These are phyloP conservation scores for Apteryx owenii DNA, from an alignment of 2,113 vertebrate genomes.

Conservation along the genomic window DNA sequence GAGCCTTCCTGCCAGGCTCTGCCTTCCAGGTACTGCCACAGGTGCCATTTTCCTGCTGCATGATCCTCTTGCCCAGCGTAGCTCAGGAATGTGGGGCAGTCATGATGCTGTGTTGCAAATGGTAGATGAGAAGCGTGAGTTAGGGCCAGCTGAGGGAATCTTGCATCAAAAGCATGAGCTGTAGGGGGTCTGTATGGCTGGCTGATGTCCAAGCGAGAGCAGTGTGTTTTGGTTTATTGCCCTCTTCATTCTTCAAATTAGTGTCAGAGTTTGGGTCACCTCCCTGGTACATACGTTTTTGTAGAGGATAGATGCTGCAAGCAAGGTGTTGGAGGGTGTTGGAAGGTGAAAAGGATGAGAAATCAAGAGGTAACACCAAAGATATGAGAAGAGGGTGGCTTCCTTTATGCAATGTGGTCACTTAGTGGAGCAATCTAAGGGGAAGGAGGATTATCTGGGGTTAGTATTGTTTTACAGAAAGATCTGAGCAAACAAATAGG, in stretches of 20 bases:
- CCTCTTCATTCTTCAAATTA: background rate
- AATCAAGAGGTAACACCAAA: background rate
- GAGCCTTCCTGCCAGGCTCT: background rate
- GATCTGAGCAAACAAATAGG: background rate
- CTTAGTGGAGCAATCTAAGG: background rate
- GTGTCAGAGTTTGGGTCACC: background rate
- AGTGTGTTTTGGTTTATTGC: background rate
- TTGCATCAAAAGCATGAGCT: fast-evolving
- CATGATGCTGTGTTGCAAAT: fast-evolving
- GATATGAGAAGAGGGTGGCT: fast-evolving
- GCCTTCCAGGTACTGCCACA: fast-evolving
- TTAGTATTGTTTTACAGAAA: background rate
- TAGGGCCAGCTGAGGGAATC: background rate
- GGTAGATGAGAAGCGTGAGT: fast-evolving
- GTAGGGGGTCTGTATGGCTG: fast-evolving
- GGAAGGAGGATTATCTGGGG: background rate
- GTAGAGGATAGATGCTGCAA: background rate
- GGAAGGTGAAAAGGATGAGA: background rate
- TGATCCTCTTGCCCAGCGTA: background rate
- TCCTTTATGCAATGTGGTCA: fast-evolving
- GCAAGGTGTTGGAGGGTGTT: fast-evolving
- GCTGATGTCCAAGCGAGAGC: no score
- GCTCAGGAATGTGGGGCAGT: fast-evolving
- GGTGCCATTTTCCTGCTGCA: background rate
- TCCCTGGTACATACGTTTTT: background rate